Base-by-base conservation (phyloP, 2,888 invertebrate species). In the Nineta flava region DNA sequence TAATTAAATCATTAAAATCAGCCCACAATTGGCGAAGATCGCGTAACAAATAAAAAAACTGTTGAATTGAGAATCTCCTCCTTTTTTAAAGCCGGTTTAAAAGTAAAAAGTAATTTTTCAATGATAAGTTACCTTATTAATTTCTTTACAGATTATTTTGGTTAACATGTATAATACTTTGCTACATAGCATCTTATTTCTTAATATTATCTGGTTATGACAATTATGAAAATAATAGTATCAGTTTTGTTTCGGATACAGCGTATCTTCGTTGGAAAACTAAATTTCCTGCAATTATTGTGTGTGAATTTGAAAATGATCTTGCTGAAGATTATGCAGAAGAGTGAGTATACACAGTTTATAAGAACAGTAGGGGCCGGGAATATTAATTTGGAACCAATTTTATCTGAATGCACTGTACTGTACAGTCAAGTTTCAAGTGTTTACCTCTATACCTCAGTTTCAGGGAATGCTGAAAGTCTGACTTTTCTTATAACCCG, bases 221-320 rank as follows among this genome's bases (percentile, higher is more conserved):
- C 2, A 68, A 71, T 48, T 86, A 79, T 60, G 67, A 76, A 51
- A 71, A 74, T 50, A 81, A 77, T 60, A 81, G 85, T 1, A 81
- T 86, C 46, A 84, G 83, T 61, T 85, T 86, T 60, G 85, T 82
- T 0, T 76, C 80, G 7, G 86, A 86, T 56, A 83, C 84, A 0
- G 77, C 75, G 1, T 85, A 82, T 63, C 70, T 77, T 0, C 74
- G 81, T 51, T 86, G 85, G 83, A 68, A 81, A 55, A 82, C 83
- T 0, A 71, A 77, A 50, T 80, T 87, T 64, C 85, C 86, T 0
- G 68, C 83, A 0, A 70, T 86, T n/a, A 76, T 77, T 0, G 65
- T 87, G 13, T 87, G 87, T 60, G 83, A 84, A 62, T 67, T 66
- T 0, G 72, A 75, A 54, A 83, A 83, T 56, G 68, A 73, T 38